These are phyloP conservation scores for Calosoma granatense DNA, from an alignment of 1,140 invertebrate genomes.

Conservation along the genomic window DNA sequence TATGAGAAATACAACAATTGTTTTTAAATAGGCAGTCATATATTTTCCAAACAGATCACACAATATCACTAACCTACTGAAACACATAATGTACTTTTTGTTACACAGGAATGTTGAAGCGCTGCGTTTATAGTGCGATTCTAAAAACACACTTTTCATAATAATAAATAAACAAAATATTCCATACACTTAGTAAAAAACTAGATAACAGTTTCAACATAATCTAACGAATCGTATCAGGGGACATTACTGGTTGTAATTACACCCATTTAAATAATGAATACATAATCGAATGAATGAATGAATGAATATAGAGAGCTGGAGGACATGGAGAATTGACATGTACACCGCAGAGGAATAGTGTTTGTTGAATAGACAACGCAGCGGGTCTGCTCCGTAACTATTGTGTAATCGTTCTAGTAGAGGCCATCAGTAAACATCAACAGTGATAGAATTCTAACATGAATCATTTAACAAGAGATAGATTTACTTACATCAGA, in stretches of 20 bases:
- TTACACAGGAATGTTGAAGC: conserved; percentile 2
- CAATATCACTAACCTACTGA: conserved; percentile 1
- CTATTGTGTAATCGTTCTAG: conserved; percentile 4
- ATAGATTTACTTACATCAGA: not conserved
- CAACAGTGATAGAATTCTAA: conserved; percentile 7
- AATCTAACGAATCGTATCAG: not conserved
- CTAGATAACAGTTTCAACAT: conserved; percentile 1
- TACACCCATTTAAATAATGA: no score
- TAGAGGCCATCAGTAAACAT: not conserved
- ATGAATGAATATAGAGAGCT: no score
- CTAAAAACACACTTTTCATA: not conserved
- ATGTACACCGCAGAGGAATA: no score
- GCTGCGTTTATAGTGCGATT: not conserved
- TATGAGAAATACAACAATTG: not conserved
- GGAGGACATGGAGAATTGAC: no score
- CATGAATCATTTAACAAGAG: conserved; percentile 3
- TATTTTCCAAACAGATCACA: conserved; percentile 5
- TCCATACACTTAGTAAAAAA: not conserved
- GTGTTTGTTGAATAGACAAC: no score
- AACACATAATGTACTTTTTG: not conserved
- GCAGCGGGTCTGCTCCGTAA: no score
- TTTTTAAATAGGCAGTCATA: not conserved
- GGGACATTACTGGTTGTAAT: no score
- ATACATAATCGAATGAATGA: no score
- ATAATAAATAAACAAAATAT: not conserved